Evolutionary conservation across 1,140 invertebrate genomes (phyloP).

Genomic region (Cepaea nemoralis): DNA sequence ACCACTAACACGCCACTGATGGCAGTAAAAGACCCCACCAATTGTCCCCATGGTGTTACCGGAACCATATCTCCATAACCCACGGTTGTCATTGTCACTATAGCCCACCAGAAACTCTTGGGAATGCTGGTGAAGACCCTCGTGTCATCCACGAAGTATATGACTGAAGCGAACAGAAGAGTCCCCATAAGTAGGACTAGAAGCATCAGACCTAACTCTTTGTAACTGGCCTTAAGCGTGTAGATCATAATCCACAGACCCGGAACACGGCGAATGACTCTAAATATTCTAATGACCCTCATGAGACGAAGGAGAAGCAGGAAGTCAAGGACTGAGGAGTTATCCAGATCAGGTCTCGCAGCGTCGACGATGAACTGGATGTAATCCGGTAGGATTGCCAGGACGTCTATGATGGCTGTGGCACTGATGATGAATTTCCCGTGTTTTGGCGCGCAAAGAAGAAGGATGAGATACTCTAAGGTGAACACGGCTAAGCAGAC

Average conservation of each 20-base stretch:
- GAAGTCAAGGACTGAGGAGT: slow-evolving; percentile 25
- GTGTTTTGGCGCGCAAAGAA: slow-evolving; percentile 69
- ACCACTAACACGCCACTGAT: slow-evolving; percentile 99
- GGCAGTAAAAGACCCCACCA: slow-evolving; percentile 78
- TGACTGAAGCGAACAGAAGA: slow-evolving; percentile 96
- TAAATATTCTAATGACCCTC: slow-evolving; percentile 59
- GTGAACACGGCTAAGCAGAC: slow-evolving; percentile 72
- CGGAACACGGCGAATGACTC: slow-evolving; percentile 83
- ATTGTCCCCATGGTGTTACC: slow-evolving; percentile 53
- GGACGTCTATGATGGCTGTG: slow-evolving; percentile 62
- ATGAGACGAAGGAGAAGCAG: slow-evolving; percentile 54
- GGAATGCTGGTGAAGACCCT: slow-evolving; percentile 80
- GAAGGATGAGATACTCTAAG: slow-evolving; percentile 68
- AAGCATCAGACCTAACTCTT: slow-evolving; percentile 96
- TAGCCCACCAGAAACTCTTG: slow-evolving; percentile 94
- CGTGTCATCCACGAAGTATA: slow-evolving; percentile 68
- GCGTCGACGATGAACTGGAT: slow-evolving; percentile 49
- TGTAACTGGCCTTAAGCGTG: slow-evolving; percentile 96
- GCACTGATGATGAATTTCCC: slow-evolving; percentile 76
- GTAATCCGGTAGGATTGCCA: slow-evolving; percentile 70
- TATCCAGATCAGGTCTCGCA: slow-evolving; percentile 7
- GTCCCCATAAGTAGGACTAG: slow-evolving; percentile 97
- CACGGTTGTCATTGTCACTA: slow-evolving; percentile 93
- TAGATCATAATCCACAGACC: slow-evolving; percentile 97
- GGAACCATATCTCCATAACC: slow-evolving; percentile 93